Conservation (phyloP, 2,113 vertebrate genomes). For the Seriola rivoliana region DNA sequence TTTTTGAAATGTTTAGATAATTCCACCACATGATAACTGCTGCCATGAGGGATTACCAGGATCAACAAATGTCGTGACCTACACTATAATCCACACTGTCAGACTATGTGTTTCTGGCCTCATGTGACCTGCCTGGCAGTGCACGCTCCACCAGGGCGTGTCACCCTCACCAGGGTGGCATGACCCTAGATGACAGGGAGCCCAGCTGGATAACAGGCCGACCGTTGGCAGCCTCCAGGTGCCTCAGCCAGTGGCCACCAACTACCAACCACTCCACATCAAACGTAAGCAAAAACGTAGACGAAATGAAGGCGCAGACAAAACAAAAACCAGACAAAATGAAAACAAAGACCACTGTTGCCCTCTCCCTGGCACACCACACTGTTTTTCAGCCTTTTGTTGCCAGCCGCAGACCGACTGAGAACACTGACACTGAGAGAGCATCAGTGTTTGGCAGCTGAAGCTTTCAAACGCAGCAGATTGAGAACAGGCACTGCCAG, state of each 20-base stretch:
- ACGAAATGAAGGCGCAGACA: constrained; percentile 63
- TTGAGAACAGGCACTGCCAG: constrained; percentile 49
- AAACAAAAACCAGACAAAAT: constrained; percentile 74
- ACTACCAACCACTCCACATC: constrained; percentile 54
- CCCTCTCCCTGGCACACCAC: constrained; percentile 44
- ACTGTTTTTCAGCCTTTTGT: constrained; percentile 40
- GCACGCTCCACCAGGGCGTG: constrained; percentile 45
- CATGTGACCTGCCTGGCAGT: constrained; percentile 43
- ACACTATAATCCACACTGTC: constrained; percentile 61
- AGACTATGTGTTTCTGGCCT: constrained; percentile 49
- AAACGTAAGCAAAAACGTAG: constrained; percentile 50
- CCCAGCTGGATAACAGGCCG: constrained; percentile 54
- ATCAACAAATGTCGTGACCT: constrained; percentile 50
- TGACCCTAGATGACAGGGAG: constrained; percentile 63
- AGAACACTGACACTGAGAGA: constrained; percentile 43
- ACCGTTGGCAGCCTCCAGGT: constrained; percentile 61
- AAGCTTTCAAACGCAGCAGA: constrained; percentile 40
- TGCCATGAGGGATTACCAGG: constrained; percentile 47
- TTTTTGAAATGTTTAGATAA: constrained; percentile 66
- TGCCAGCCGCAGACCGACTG: constrained; percentile 36
- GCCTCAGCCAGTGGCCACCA: constrained; percentile 34
- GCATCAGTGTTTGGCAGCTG: constrained; percentile 39
- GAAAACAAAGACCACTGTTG: constrained; percentile 69
- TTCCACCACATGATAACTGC: constrained; percentile 55
- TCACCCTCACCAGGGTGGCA: constrained; percentile 63